Percentiles rank a stretch among this genome's conserved stretches.
phyloP scores from a whole-genome alignment of 2,797 vertebrate genomes.

The Lagorchestes hirsutus region DNA sequence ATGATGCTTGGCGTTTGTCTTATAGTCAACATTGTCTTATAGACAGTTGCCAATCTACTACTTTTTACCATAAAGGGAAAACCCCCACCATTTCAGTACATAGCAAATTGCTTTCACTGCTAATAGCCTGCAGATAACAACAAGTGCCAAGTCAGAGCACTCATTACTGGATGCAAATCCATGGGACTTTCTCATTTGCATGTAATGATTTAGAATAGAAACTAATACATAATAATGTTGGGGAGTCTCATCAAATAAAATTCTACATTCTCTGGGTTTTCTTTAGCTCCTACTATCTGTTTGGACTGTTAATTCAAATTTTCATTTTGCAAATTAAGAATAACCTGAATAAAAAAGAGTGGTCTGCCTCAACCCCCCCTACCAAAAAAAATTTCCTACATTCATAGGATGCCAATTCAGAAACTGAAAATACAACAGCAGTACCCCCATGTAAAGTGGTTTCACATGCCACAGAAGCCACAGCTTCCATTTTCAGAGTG shows the following conservation, averaged over 20 bases:
- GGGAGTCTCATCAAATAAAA: not conserved
- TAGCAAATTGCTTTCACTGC: not conserved
- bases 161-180: conserved; percentile 10
- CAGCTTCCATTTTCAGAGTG: conserved; percentile 38
- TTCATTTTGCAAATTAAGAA: not conserved
- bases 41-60: conserved; percentile 12
- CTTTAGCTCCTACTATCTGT: not conserved
- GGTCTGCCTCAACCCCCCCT: not conserved
- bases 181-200: conserved; percentile 5
- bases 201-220: not conserved
- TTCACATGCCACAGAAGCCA: conserved; percentile 10
- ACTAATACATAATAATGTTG: not conserved
- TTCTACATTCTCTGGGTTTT: not conserved
- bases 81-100: not conserved
- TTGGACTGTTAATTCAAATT: not conserved
- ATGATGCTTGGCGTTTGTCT: not conserved
- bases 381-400: not conserved
- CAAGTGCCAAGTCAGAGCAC: not conserved
- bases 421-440: not conserved
- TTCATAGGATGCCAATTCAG: not conserved
- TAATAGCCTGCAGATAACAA: not conserved
- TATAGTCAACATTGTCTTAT: not conserved
- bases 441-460: not conserved
- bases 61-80: not conserved
- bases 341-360: not conserved